Evolutionary conservation across 2,113 vertebrate species (phyloP).

Genomic region (Ptilonorhynchus violaceus): DNA sequence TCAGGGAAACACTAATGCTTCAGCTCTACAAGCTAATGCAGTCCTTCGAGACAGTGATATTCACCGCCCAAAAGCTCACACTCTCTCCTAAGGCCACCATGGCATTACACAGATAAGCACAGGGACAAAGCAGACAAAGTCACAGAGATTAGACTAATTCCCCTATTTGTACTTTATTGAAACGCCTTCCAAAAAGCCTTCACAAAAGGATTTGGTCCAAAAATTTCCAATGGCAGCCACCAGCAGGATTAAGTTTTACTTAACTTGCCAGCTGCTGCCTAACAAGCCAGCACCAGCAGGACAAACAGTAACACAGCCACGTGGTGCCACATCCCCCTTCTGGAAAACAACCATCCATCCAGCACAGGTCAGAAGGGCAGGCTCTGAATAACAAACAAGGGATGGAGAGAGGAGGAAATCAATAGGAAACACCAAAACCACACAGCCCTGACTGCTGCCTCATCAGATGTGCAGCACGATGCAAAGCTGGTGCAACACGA

Average conservation of each 20-base stretch:
- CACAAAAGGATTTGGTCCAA: constrained; percentile 21
- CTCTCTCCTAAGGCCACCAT: background rate
- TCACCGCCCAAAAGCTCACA: background rate
- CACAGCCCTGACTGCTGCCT: background rate
- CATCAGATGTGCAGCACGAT: background rate
- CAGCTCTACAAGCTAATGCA: background rate
- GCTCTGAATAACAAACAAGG: constrained; percentile 57
- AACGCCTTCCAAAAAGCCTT: background rate
- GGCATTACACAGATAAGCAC: constrained; percentile 2
- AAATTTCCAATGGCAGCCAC: background rate
- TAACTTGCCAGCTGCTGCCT: constrained; percentile 26
- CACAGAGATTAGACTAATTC: constrained; percentile 14
- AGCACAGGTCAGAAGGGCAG: constrained; percentile 46
- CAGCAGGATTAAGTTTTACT: background rate
- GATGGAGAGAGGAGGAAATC: constrained; percentile 40
- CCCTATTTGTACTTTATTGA: constrained; percentile 5
- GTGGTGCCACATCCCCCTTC: constrained; percentile 16
- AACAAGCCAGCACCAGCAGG: background rate
- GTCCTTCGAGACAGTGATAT: background rate
- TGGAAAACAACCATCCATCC: constrained; percentile 32
- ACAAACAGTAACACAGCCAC: constrained; percentile 6
- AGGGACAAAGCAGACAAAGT: background rate
- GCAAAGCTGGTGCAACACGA: background rate
- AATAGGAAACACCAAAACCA: constrained; percentile 39
- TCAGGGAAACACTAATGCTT: background rate